Conservation (phyloP, 2,113 vertebrate genomes). For the Otus sunia region DNA sequence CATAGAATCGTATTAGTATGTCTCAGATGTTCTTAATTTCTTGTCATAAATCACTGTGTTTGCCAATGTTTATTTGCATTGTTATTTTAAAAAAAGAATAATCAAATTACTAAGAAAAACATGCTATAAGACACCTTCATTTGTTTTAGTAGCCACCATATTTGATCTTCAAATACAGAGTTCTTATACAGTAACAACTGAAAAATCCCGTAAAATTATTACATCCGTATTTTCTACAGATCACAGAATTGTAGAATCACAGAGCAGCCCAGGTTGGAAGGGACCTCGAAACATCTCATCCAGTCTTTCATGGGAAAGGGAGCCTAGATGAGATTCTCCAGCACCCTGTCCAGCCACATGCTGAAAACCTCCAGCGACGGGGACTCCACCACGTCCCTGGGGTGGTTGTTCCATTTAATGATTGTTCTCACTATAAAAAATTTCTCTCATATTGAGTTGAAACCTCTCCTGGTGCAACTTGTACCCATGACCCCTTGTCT, state of each 20-base stretch:
- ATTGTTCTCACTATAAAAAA: neutral
- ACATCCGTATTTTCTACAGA: neutral
- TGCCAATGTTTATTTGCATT: neutral
- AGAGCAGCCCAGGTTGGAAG: neutral
- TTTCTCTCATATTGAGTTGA: neutral
- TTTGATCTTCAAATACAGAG: neutral
- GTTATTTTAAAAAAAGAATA: neutral
- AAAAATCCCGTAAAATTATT: neutral
- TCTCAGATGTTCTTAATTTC: neutral
- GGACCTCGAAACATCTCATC: fast-evolving
- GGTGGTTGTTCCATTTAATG: neutral
- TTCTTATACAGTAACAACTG: neutral
- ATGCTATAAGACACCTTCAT: neutral
- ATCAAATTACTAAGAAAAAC: neutral
- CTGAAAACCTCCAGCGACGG: fast-evolving
- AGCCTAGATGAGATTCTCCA: too few relatives aligned
- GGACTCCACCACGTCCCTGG: too few relatives aligned
- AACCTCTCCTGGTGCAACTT: neutral
- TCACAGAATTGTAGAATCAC: neutral
- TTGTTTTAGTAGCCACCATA: neutral
- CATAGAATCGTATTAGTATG: neutral
- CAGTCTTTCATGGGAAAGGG: neutral
- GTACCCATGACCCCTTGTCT: neutral
- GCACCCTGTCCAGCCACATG: neutral
- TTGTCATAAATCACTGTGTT: neutral